Base-by-base conservation (phyloP, 2,797 vertebrate genomes). In the Pterois miles region DNA sequence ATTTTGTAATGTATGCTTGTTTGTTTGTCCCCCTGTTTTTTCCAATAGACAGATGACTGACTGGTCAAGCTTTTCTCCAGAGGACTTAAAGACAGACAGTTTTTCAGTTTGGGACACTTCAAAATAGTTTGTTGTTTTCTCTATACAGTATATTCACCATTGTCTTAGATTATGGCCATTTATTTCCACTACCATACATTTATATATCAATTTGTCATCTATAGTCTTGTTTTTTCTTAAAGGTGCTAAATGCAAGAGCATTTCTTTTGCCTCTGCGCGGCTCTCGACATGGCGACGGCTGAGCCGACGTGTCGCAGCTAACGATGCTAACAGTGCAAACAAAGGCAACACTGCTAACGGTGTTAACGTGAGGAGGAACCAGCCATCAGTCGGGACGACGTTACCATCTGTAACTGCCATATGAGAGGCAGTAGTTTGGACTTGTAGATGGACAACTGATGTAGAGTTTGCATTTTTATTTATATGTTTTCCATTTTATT, bases 1-100 rank as follows among this genome's bases (percentile, higher is more conserved):
- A 84, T 92, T 86, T 91, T 93, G 80, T 89, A 80, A 85, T 69
- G 91, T 91, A 75, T 80, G 84, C 84, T 81, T 8, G 60, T 91
- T 90, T 80, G 69, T 89, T 84, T 25, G 25, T 81, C 78, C 80
- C 66, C 60, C 36, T 54, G 60, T 78, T 83, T 46, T 46, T 75
- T 78, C 66, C 63, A 58, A 48, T 74, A 71, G 71, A 84, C 58
- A 52, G 58, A 71, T 40, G 62, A 77, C 76, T 72, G 57, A 56
- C 76, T 57, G 63, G 66, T 76, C 40, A 65, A 29, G 65, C 18
- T 70, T 86, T 83, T 87, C 87, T 89, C 82, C 86, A 89, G 74
- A 86, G 84, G 86, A 88, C 69, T 6, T 6, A 54, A 31, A 84
- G 71, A 57, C 65, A 70, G 60, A 67, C 63, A 8, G 52, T 20